Conservation (phyloP, 1,140 invertebrate species). For the Cryptotermes secundus region DNA sequence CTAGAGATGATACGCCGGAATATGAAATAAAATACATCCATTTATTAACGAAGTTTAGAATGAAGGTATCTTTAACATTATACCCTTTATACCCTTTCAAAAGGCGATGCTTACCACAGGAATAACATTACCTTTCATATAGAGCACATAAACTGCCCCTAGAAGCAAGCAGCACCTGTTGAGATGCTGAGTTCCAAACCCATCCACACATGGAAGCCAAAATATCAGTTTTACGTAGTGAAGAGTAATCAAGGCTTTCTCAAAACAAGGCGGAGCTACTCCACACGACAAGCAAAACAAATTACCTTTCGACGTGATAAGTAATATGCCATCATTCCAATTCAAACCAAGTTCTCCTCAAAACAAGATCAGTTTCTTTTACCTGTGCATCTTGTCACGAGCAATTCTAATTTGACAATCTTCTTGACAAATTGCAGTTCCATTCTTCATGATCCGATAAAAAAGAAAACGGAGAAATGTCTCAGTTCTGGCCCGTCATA, state of each 20-base stretch:
- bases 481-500: neutral
- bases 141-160: too few relatives aligned
- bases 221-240: neutral
- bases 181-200: neutral
- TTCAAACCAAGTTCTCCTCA: neutral
- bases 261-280: neutral
- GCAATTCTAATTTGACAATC: conserved; percentile 19
- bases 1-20: too few relatives aligned
- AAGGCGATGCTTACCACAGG: too few relatives aligned
- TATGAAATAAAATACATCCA: too few relatives aligned
- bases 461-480: neutral
- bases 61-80: too few relatives aligned
- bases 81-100: too few relatives aligned
- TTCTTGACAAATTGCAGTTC: neutral
- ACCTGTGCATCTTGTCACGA: neutral
- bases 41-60: too few relatives aligned
- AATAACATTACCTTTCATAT: too few relatives aligned
- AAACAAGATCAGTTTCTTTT: neutral
- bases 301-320: neutral
- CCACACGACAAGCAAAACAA: neutral
- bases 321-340: neutral
- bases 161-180: neutral
- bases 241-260: neutral
- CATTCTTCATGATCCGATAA: neutral
- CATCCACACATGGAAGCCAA: neutral